phyloP scores from a whole-genome alignment of 53 echinoderm and acorn worm genomes.

The Holothuria scabra region DNA sequence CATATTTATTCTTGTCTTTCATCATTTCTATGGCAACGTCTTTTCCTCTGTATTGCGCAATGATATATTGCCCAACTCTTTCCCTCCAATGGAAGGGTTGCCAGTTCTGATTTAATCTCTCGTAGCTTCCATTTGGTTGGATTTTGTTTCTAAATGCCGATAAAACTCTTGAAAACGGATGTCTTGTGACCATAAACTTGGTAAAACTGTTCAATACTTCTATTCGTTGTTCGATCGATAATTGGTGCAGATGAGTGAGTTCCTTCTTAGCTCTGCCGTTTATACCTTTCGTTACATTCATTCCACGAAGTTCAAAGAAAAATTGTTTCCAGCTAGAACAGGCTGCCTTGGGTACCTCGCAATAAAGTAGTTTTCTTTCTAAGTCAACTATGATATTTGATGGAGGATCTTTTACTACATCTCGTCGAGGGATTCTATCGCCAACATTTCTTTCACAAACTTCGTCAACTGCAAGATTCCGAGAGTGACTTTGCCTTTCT shows the following conservation, averaged over 20 bases:
- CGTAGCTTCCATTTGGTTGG: constrained; percentile 33
- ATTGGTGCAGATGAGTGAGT: constrained; percentile 18
- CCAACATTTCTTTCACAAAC: constrained; percentile 11
- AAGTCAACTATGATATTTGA: constrained; percentile 10
- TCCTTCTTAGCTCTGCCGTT: background rate
- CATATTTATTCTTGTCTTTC: constrained; percentile 16
- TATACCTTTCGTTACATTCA: background rate
- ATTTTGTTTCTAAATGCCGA: constrained; percentile 37
- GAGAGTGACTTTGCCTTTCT: background rate
- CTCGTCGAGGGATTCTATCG: background rate
- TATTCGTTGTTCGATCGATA: background rate
- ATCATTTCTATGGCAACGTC: constrained; percentile 34
- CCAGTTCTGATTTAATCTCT: constrained; percentile 7
- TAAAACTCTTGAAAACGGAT: constrained; percentile 23
- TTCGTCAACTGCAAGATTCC: background rate
- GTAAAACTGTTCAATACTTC: constrained; percentile 19
- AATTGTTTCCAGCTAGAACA: constrained; percentile 35
- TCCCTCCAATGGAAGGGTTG: constrained; percentile 17
- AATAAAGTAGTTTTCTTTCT: constrained; percentile 25
- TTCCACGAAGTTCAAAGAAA: constrained; percentile 33
- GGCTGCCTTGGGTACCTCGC: constrained; percentile 23
- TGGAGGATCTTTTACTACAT: constrained; percentile 13
- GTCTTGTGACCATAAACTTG: constrained; percentile 35
- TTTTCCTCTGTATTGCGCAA: constrained; percentile 5
- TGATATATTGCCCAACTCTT: constrained; percentile 8